Conservation (phyloP, 2,888 invertebrate species). For the Nemoura dubitans region DNA sequence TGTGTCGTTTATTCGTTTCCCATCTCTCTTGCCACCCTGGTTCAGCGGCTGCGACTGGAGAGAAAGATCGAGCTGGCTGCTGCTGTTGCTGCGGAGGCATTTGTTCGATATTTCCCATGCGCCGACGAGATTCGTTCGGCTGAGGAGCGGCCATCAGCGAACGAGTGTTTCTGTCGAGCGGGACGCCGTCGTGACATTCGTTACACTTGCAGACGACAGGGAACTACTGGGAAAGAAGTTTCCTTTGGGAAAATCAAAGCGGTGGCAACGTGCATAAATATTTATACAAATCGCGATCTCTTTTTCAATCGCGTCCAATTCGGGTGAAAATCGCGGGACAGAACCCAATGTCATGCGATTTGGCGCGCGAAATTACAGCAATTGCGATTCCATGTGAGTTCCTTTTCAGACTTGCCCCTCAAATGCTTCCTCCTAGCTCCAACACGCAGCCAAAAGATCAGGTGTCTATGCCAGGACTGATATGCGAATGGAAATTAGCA, state of each 20-base stretch:
- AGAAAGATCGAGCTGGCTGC: too few species aligned
- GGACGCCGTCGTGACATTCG: not conserved
- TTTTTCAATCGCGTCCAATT: not conserved
- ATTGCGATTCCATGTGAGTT: too few species aligned
- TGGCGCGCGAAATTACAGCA: not conserved
- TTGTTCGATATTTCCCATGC: not conserved
- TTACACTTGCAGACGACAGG: not conserved
- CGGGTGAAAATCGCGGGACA: not conserved
- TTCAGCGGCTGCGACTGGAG: too few species aligned
- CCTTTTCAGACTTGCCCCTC: too few species aligned
- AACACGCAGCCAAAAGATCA: too few species aligned
- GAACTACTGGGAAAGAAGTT: not conserved
- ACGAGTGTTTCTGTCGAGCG: too few species aligned
- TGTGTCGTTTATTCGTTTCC: constrained; percentile 25
- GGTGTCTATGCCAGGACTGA: too few species aligned
- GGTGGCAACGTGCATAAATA: not conserved
- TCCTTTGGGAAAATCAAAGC: not conserved
- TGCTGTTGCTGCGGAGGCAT: not conserved
- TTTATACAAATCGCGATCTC: not conserved
- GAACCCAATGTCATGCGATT: not conserved
- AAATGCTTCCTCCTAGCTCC: too few species aligned
- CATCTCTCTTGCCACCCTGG: not conserved
- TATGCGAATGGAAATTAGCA: too few species aligned
- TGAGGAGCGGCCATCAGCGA: too few species aligned
- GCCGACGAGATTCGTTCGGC: not conserved